Evolutionary conservation across 2,797 vertebrate species (phyloP).

Genomic region (Mastacembelus armatus): DNA sequence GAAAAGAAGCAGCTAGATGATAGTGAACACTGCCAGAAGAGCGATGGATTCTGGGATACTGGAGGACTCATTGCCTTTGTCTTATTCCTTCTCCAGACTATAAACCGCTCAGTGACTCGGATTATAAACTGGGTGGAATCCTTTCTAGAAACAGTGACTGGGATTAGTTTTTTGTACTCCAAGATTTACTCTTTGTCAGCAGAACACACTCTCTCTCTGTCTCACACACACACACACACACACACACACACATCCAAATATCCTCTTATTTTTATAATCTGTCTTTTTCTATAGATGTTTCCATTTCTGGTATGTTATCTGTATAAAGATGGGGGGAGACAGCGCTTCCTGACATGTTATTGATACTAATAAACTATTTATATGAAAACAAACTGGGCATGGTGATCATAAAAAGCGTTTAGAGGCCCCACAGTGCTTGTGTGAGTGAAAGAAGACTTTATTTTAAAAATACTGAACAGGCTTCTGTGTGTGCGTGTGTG

Average conservation of each 20-base stretch:
- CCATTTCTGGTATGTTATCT: slow-evolving; percentile 66
- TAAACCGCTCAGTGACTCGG: slow-evolving; percentile 49
- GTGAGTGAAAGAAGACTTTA: slow-evolving; percentile 2
- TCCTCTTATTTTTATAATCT: slow-evolving; percentile 71
- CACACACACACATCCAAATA: slow-evolving; percentile 35
- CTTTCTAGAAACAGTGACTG: slow-evolving; percentile 51
- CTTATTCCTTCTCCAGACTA: slow-evolving; percentile 23
- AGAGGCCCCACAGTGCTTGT: neutral
- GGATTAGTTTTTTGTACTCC: slow-evolving; percentile 67
- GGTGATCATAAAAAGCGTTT: slow-evolving; percentile 4
- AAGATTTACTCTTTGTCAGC: slow-evolving; percentile 59
- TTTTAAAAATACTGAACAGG: slow-evolving; percentile 7
- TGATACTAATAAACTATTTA: slow-evolving; percentile 80
- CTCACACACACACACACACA: slow-evolving; percentile 12
- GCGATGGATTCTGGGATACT: slow-evolving; percentile 38
- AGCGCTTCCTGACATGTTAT: slow-evolving; percentile 52
- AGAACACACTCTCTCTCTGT: slow-evolving; percentile 36
- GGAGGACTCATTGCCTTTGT: slow-evolving; percentile 17
- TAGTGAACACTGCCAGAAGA: neutral
- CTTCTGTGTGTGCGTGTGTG: slow-evolving; percentile 10
- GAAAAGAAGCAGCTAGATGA: neutral
- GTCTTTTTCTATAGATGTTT: slow-evolving; percentile 69
- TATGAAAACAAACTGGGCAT: slow-evolving; percentile 47
- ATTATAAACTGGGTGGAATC: slow-evolving; percentile 61
- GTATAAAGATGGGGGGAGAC: slow-evolving; percentile 29